Conservation (phyloP, 64 coral and sea anemone species). For the Pachyseris speciosa region DNA sequence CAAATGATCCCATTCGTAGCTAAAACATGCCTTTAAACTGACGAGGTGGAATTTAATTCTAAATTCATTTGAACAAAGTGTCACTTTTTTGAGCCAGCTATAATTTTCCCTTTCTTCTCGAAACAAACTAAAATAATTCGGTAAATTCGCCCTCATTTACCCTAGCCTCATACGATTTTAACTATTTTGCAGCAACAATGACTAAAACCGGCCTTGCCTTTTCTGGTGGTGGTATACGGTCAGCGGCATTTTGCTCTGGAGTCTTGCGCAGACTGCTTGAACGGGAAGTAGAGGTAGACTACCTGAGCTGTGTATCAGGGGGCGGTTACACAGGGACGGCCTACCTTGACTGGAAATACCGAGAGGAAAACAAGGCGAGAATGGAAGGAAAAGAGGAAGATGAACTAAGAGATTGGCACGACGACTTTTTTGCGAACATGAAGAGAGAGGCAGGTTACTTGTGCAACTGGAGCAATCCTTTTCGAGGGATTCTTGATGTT, state of each 20-base stretch:
- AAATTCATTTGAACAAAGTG: too few relatives aligned
- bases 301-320: conserved; percentile 74
- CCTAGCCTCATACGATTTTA: too few relatives aligned
- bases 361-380: conserved; percentile 8
- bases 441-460: conserved; percentile 1
- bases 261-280: conserved; percentile 74
- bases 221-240: conserved; percentile 77
- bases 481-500: conserved; percentile 22
- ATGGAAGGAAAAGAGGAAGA: not conserved
- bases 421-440: conserved; percentile 72
- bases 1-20: too few relatives aligned
- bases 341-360: conserved; percentile 81
- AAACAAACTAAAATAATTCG: too few relatives aligned
- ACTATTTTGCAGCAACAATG: conserved; percentile 3
- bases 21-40: too few relatives aligned
- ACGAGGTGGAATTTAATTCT: too few relatives aligned
- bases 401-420: conserved; percentile 63
- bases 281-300: conserved; percentile 31
- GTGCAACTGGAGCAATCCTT: conserved; percentile 49
- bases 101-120: too few relatives aligned
- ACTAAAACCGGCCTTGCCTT: conserved; percentile 66
- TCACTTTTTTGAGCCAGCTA: too few relatives aligned
- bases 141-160: too few relatives aligned
- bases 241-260: conserved; percentile 78
- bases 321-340: conserved; percentile 62